Percentiles rank a stretch among this genome's conserved stretches.
These are phyloP conservation scores for Pterostichus niger DNA, from an alignment of 2,888 invertebrate species.

Conservation along the genomic window DNA sequence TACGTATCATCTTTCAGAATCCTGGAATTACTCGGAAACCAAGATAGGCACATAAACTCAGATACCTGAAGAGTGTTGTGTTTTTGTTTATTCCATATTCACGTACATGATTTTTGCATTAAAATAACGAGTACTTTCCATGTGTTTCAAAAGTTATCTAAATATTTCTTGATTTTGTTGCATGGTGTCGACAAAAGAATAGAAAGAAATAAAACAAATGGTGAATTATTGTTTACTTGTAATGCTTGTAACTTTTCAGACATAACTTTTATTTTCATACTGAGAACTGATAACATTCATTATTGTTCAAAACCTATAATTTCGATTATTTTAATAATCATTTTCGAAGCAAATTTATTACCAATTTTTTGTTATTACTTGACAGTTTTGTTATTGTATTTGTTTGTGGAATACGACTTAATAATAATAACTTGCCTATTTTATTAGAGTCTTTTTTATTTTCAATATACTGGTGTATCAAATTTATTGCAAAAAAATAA, in stretches of 20 bases:
- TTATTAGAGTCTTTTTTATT: too few relatives aligned
- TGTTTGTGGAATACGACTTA: too few relatives aligned
- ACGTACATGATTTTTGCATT: conserved; percentile 32
- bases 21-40: background rate
- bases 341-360: background rate
- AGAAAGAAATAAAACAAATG: conserved; percentile 1
- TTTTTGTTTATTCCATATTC: background rate
- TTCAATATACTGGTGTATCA: too few relatives aligned
- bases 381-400: too few relatives aligned
- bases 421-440: too few relatives aligned
- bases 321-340: background rate
- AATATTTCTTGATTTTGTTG: conserved; percentile 17
- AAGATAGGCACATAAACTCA: background rate
- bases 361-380: too few relatives aligned
- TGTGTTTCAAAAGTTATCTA: conserved; percentile 38
- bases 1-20: background rate
- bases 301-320: too few relatives aligned
- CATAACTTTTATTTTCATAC: too few relatives aligned
- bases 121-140: conserved; percentile 31
- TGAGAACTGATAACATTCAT: too few relatives aligned
- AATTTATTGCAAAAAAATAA: too few relatives aligned
- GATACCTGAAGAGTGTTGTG: conserved; percentile 9
- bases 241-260: background rate
- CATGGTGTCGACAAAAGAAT: background rate
- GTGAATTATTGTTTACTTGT: background rate